Percentiles rank a stretch among this genome's conserved stretches.
These are phyloP conservation scores for Cetonia aurata DNA, from an alignment of 2,888 invertebrate genomes.

Conservation along the genomic window DNA sequence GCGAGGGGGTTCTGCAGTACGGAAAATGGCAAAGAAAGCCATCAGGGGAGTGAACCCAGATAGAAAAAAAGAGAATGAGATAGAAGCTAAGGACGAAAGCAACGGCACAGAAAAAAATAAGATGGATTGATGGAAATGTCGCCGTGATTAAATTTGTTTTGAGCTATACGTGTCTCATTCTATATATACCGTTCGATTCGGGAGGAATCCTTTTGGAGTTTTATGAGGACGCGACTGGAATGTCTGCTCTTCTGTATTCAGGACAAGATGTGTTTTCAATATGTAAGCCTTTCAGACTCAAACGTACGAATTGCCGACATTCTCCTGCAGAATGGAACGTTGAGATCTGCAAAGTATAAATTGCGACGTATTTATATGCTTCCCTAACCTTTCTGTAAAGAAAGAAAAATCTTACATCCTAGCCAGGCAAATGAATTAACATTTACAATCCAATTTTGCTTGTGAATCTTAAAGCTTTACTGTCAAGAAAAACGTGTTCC, in stretches of 20 bases:
- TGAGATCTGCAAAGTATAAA: slow-evolving; percentile 35
- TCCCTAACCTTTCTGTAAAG: no score
- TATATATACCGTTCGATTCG: slow-evolving; percentile 54
- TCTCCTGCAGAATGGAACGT: background rate
- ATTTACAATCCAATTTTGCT: no score
- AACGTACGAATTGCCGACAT: slow-evolving; percentile 48
- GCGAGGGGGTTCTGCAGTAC: slow-evolving; percentile 56
- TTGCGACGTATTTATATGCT: slow-evolving; percentile 55
- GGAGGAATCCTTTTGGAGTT: slow-evolving; percentile 56
- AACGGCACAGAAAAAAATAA: slow-evolving; percentile 57
- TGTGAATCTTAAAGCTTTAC: no score
- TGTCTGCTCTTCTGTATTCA: slow-evolving; percentile 53
- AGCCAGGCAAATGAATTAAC: no score
- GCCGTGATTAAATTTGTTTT: slow-evolving; percentile 67
- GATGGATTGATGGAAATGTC: slow-evolving; percentile 67
- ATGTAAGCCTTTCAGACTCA: slow-evolving; percentile 57
- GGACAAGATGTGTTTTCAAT: slow-evolving; percentile 57
- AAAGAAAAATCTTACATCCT: no score
- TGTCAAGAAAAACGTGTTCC: no score
- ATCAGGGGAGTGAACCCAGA: slow-evolving; percentile 62
- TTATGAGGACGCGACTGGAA: slow-evolving; percentile 51
- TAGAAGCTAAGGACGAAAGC: slow-evolving; percentile 47
- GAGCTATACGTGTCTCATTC: slow-evolving; percentile 64
- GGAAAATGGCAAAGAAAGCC: slow-evolving; percentile 66
- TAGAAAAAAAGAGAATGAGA: slow-evolving; percentile 56